Evolutionary conservation across 2,888 invertebrate species (phyloP).

Genomic region (Cabera pusaria): DNA sequence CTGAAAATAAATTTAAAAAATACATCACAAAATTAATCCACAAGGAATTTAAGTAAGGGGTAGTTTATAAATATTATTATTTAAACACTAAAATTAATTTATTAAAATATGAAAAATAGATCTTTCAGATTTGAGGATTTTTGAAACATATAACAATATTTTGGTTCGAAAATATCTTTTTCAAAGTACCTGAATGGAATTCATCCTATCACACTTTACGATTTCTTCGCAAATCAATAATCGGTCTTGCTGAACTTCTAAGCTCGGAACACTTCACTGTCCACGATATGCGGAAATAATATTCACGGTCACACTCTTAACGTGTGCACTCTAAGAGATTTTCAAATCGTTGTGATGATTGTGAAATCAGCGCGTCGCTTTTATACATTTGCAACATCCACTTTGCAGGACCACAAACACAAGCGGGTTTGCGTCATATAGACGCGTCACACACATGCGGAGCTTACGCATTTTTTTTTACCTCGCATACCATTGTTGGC

Average conservation of each 20-base stretch:
- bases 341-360: slow-evolving; percentile 80
- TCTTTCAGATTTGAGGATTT: too few species aligned
- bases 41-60: too few species aligned
- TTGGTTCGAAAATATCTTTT: too few species aligned
- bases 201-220: slow-evolving; percentile 62
- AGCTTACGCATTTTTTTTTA: slow-evolving; percentile 65
- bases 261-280: slow-evolving; percentile 33
- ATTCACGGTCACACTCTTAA: slow-evolving; percentile 59
- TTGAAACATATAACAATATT: too few species aligned
- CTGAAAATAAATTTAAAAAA: slow-evolving; percentile 49
- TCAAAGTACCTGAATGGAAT: slow-evolving; percentile 54
- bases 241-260: slow-evolving; percentile 30
- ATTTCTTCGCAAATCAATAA: slow-evolving; percentile 28
- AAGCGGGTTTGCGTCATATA: slow-evolving; percentile 42
- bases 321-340: slow-evolving; percentile 73
- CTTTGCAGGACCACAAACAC: slow-evolving; percentile 56
- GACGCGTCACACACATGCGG: slow-evolving; percentile 47
- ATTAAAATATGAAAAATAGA: not conserved
- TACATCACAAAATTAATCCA: too few species aligned
- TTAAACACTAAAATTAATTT: too few species aligned
- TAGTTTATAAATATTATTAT: too few species aligned
- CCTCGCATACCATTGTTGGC: slow-evolving; percentile 62
- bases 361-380: slow-evolving; percentile 78
- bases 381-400: slow-evolving; percentile 80
- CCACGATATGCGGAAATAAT: slow-evolving; percentile 64